Percentiles rank a stretch among this genome's conserved stretches.
These are phyloP conservation scores for Ceriagrion tenellum DNA, from an alignment of 2,888 invertebrate species.

Conservation along the genomic window DNA sequence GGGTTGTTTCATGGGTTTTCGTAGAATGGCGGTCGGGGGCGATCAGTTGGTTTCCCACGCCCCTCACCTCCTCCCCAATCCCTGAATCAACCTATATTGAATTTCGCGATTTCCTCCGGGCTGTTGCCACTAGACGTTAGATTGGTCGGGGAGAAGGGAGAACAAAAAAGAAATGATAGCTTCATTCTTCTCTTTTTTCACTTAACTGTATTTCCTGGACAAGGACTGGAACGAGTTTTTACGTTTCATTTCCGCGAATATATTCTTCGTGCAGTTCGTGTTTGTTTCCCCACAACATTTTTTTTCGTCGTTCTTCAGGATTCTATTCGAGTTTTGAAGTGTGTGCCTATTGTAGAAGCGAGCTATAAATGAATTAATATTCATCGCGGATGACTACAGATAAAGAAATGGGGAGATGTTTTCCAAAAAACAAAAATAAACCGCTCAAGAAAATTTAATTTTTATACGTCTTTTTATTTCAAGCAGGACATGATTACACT, in stretches of 20 bases:
- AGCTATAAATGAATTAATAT: no score
- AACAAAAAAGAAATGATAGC: neutral
- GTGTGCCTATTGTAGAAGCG: no score
- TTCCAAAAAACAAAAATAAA: no score
- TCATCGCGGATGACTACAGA: no score
- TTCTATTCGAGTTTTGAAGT: no score
- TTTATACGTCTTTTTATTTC: no score
- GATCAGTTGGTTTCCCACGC: neutral
- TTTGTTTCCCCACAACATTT: no score
- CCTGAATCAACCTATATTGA: conserved; percentile 40
- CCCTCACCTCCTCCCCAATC: neutral
- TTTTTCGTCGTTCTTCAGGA: neutral
- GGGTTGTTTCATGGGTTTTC: neutral
- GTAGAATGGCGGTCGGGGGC: neutral
- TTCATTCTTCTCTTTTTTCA: neutral
- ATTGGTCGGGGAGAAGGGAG: neutral
- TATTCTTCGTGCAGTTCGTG: neutral
- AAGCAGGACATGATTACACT: no score
- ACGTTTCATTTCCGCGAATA: neutral
- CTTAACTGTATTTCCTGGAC: neutral
- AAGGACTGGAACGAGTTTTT: neutral
- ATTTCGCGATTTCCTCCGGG: conserved; percentile 41
- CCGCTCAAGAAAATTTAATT: no score
- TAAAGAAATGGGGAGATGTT: no score
- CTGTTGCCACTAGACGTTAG: conserved; percentile 6